phyloP scores from a whole-genome alignment of 2,888 invertebrate species.

The Ophion ventricosus region DNA sequence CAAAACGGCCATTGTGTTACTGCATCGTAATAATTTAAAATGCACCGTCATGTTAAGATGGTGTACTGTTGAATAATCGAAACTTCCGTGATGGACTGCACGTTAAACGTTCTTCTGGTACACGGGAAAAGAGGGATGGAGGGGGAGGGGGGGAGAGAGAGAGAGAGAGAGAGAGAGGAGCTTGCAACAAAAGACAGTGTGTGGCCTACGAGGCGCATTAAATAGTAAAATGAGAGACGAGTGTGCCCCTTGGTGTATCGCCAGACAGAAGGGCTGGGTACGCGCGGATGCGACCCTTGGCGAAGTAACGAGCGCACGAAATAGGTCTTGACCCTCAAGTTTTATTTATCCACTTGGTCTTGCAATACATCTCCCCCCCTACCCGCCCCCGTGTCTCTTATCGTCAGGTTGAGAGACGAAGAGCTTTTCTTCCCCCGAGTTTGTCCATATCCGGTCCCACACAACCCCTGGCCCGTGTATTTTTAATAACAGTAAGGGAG shows the following conservation, averaged over 20 bases:
- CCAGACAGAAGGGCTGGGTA: neutral
- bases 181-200: slow-evolving; percentile 15
- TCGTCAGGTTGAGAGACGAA: slow-evolving; percentile 10
- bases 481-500: slow-evolving; percentile 15
- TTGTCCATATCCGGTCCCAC: slow-evolving; percentile 12
- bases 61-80: slow-evolving; percentile 5
- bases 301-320: slow-evolving; percentile 43
- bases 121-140: neutral
- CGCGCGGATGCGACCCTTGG: slow-evolving; percentile 13
- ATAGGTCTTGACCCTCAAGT: slow-evolving; percentile 40
- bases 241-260: slow-evolving; percentile 45
- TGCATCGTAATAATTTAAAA: neutral
- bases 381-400: neutral
- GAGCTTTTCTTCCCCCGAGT: neutral
- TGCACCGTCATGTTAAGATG: neutral
- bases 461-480: neutral
- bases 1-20: neutral
- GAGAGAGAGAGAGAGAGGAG: neutral
- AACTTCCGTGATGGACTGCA: neutral
- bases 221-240: slow-evolving; percentile 47
- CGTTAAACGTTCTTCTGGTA: slow-evolving; percentile 12
- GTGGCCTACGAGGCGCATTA: slow-evolving; percentile 32
- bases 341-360: slow-evolving; percentile 49
- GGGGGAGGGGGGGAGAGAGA: too few species aligned
- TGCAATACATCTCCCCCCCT: neutral